Evolutionary conservation across 2,888 invertebrate genomes (phyloP), one percentile per base, ranked within the genome.

Genomic region (Gandaritis pyraliata): DNA sequence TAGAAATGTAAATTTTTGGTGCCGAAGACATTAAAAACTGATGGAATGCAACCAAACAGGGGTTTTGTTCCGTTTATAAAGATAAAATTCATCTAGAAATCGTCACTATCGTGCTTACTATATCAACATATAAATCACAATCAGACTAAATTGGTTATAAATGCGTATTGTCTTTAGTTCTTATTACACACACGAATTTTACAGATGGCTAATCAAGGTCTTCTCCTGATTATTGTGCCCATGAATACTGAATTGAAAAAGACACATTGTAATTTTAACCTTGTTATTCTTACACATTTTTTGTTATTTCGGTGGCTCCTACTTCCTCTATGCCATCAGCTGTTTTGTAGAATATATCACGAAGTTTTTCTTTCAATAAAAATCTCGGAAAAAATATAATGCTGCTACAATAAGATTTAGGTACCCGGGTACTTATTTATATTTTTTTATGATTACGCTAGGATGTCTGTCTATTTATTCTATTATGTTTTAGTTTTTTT

Each of bases 211-310:
- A 57, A 66, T 72, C 73, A 75, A 73, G 73, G 71, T 60, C 68
- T 53, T 46, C 45, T 53, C 13, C 46, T 62, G 63, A 48, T 64
- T 69, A 69, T 71, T 68, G 66, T 60, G 60, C 53, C 62, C 61
- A 61, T 75, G 65, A 70, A 72, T 72, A 66, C 67, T 64, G 49
- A 58, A 69, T 69, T 69, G 62, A 69, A 67, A 66, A 74, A 76
- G 75, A 81, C 81, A 73, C 75, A 79, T 75, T 71, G 70, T 47
- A 12, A 55, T 58, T n/a, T 46, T 61, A 62, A 67, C 66, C 67
- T 75, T 64, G 66, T 69, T 66, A 63, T 65, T 73, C 67, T 70
- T 71, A 69, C 71, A 64, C 71, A 71, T 79, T 81, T 85, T 79
- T 75, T 77, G 67, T 58, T 46, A 30, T 56, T 39, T 52, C 10